Evolutionary conservation across 2,113 vertebrate genomes (phyloP), one percentile per base, ranked within the genome.

Genomic region (Brachyistius frenatus): DNA sequence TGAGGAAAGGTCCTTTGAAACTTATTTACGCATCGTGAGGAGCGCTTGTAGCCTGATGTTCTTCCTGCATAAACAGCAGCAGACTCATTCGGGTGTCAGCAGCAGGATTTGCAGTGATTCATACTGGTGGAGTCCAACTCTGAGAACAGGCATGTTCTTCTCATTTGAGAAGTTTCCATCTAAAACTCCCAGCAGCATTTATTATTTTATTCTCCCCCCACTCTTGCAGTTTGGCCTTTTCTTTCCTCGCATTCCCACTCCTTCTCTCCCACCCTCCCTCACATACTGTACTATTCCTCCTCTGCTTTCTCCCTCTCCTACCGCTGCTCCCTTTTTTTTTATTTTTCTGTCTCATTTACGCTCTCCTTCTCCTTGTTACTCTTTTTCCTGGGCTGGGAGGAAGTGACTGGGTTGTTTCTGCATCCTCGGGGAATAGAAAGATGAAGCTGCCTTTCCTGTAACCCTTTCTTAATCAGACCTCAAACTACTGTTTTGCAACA

Each of bases 391-490:
- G 78, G 73, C 73, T 79, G 64, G 80, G 85, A 93, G 94, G 94
- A 94, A 94, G 93, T 94, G 84, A 88, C 91, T 77, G 55, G 70
- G 87, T 93, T 91, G 87, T 93, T 95, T 92, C 85, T 86, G 70
- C 74, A 80, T 91, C 94, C 91, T 67, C 58, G 5, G 93, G 92
- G 94, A 94, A 71, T 81, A 86, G 53, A 81, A 70, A 55, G 71
- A 87, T 89, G 85, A 87, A 93, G 90, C 89, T 93, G 80, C 86
- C 83, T 93, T 94, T 94, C 92, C 95, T 95, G 92, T 94, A 91
- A 91, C 91, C 86, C 90, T 88, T 94, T 91, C 89, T 86, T 78
- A 52, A 70, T 83, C 83, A 53, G 55, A 80, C 69, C 55, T 61
- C 73, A 68, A 74, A 47, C 37, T 13, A 47, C 15, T 37, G 58